Evolutionary conservation across 1,140 invertebrate genomes (phyloP), one percentile per base, ranked within the genome.

Genomic region (Rhynchophorus ferrugineus): DNA sequence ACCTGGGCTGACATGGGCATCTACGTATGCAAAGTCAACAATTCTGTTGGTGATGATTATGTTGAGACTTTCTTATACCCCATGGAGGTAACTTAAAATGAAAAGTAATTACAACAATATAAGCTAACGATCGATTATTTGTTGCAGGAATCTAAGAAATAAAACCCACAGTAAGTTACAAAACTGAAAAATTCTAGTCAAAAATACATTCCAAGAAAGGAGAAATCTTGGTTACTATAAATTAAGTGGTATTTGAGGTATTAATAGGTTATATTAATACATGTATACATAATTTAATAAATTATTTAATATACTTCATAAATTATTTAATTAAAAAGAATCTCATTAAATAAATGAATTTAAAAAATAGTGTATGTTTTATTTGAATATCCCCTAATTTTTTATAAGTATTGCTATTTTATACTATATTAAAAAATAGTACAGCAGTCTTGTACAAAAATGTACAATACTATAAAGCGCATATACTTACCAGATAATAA

Each of bases 1-100:
- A 72, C 70, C 13, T 92, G 85, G 84, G 69, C 73, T 9, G 85
- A 91, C 63, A 91, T 91, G 87, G 89, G 87, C 19, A 73, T 71
- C 7, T 92, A 83, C 72, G 80, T 75, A 2, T 93, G 89, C 62
- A 72, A 79, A 1, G 86, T 82, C 3, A 75, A 78, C 50, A 90
- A 89, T 66, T 59, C 69, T 1, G 69, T 75, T 21, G 84, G 83
- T 7, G 73, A 78, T 41, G 84, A 86, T 57, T 68, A 71, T 2
- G 73, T 73, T 1, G 72, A 76, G 16, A 85, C 85, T 11, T 91
- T 91, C 70, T 65, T 92, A 6, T 91, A 91, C 65, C 86, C 88
- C 8, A 72, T 84, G 69, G 63, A 74, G 69, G 79, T 81, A 71
- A 75, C 72, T 70, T 22, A 3, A 44, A 33, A 9, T 47, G 14